phyloP scores from a whole-genome alignment of 2,888 invertebrate genomes.

The Caenorhabditis parvicauda region DNA sequence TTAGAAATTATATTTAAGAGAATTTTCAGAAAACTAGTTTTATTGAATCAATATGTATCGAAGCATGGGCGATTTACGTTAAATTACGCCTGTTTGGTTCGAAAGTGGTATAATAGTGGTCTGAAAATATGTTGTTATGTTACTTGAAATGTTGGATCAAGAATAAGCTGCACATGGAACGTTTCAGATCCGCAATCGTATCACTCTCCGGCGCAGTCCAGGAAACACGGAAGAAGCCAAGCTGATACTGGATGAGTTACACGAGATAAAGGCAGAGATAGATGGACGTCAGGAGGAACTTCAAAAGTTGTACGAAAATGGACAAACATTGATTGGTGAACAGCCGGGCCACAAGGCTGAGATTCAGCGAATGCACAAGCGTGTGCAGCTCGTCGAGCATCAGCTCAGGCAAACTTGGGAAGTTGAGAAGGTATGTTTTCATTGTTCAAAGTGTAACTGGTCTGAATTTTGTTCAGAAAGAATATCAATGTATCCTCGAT shows the following conservation, averaged over 20 bases:
- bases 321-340: slow-evolving; percentile 48
- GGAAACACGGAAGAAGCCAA: slow-evolving; percentile 83
- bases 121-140: too few species aligned
- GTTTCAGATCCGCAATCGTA: slow-evolving; percentile 81
- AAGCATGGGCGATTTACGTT: too few species aligned
- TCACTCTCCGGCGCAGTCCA: slow-evolving; percentile 81
- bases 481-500: too few species aligned
- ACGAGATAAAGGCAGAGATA: slow-evolving; percentile 76
- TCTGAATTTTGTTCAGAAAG: too few species aligned
- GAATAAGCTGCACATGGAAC: too few species aligned
- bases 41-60: too few species aligned
- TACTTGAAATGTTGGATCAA: too few species aligned
- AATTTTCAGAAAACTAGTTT: too few species aligned
- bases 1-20: too few species aligned
- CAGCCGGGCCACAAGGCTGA: slow-evolving; percentile 61
- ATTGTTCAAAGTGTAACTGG: too few species aligned
- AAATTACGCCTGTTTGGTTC: too few species aligned
- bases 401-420: slow-evolving; percentile 76
- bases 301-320: slow-evolving; percentile 51
- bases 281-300: slow-evolving; percentile 56
- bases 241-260: slow-evolving; percentile 81
- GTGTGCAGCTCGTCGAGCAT: slow-evolving; percentile 74
- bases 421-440: slow-evolving; percentile 65
- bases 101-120: too few species aligned
- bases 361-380: slow-evolving; percentile 54